phyloP scores from a whole-genome alignment of 1,140 invertebrate genomes.

The Contarinia nasturtii region DNA sequence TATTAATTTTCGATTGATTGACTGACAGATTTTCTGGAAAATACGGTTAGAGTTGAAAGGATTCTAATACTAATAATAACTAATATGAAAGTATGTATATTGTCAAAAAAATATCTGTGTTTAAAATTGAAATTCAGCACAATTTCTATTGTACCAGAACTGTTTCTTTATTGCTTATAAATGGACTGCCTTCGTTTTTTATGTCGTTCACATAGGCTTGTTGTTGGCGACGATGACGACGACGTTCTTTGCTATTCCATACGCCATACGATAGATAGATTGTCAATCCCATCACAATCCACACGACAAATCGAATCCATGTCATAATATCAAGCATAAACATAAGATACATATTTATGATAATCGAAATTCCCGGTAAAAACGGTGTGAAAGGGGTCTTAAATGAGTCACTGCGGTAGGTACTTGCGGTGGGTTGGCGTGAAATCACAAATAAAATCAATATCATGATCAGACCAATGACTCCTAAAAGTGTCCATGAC shows the following conservation, averaged over 20 bases:
- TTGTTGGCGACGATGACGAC: too few species aligned
- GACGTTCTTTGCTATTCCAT: constrained; percentile 24
- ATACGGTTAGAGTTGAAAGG: too few species aligned
- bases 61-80: too few species aligned
- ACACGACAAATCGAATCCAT: constrained; percentile 69
- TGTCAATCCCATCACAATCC: constrained; percentile 48
- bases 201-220: too few species aligned
- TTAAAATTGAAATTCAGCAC: too few species aligned
- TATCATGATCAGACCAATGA: constrained; percentile 12
- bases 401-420: constrained; percentile 18
- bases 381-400: constrained; percentile 74
- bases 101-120: too few species aligned
- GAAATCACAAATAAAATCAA: constrained; percentile 15
- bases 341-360: constrained; percentile 78
- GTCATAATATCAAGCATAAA: constrained; percentile 61
- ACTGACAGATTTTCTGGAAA: too few species aligned
- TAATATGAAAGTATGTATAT: too few species aligned
- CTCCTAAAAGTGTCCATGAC: constrained; percentile 11
- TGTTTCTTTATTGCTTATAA: too few species aligned
- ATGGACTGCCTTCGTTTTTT: too few species aligned
- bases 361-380: constrained; percentile 62
- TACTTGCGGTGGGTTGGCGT: constrained; percentile 14
- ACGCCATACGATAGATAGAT: constrained; percentile 39
- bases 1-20: too few species aligned
- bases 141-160: too few species aligned